Base-by-base conservation (phyloP, 2,888 invertebrate genomes). In the Dicyrtoma fusca region DNA sequence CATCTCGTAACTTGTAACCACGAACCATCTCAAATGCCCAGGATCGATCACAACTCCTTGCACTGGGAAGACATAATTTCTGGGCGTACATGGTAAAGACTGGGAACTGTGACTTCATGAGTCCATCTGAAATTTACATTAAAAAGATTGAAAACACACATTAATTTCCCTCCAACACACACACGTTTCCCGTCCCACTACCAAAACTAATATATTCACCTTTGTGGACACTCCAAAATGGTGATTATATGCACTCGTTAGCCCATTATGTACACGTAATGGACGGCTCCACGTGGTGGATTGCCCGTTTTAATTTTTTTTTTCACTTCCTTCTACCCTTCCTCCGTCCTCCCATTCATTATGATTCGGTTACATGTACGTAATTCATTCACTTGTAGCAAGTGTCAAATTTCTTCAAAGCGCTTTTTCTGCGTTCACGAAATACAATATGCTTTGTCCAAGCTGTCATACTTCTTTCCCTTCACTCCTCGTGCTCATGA, bases 11-110 rank as follows among this genome's bases (percentile, higher is more conserved):
- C 57, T 81, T 77, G 69, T 82, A 81, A 26, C 82, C 83, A 13
- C 81, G 81, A 34, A 84, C 83, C 47, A 82, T 78, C 76, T 84
- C 84, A 77, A 83, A 84, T 42, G 81, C 81, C 84, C 84, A 84
- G 42, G 83, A 82, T 47, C 83, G 79, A 26, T 76, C 76, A 71
- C 83, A 83, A n/a, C 75, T 75, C 69, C 79, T 74, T 34, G 81
- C 81, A 55, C 76, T 80, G 61, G 81, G 80, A 55, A 83, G 75
- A 74, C 83, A 83, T 34, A 81, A 75, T 75, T 83, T 83, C 75
- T 83, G 82, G 34, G 82, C 82, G 77, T 83, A 83, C 72, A 83
- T 77, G 8, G 83, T 83, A 79, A 83, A 83, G 53, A 83, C 83
- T 26, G 83, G 83, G 77, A 82, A 83, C 80, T 83, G 83, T 8